Evolutionary conservation across 2,113 vertebrate species (phyloP).

Genomic region (Elaphurus davidianus): DNA sequence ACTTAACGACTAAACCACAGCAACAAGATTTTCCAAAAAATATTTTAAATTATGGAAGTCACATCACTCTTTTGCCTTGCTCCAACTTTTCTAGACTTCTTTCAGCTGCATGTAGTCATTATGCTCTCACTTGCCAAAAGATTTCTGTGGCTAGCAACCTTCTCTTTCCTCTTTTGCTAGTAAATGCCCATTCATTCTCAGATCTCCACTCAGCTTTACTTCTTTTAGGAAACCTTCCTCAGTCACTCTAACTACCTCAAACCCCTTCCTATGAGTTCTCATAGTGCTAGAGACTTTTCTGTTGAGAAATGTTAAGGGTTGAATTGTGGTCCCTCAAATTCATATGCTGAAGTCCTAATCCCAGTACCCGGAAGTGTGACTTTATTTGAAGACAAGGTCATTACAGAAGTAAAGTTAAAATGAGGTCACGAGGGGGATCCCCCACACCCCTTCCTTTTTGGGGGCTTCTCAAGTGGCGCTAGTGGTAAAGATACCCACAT

Average conservation of each 20-base stretch:
- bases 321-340: not conserved
- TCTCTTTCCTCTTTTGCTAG: not conserved
- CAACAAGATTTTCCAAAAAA: not conserved
- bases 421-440: not conserved
- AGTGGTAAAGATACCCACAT: not conserved
- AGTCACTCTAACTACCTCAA: not conserved
- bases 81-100: not conserved
- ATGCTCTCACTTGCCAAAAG: not conserved
- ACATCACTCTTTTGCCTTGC: not conserved
- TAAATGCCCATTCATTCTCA: not conserved
- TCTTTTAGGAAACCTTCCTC: not conserved
- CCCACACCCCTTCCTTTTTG: rapidly evolving
- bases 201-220: not conserved
- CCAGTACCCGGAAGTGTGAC: not conserved
- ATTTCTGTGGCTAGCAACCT: not conserved
- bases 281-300: not conserved
- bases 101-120: not conserved
- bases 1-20: not conserved
- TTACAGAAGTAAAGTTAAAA: not conserved
- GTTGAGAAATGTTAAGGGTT: not conserved
- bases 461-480: not conserved
- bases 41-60: not conserved
- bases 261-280: not conserved
- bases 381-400: not conserved
- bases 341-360: not conserved